Percentiles rank a stretch among this genome's conserved stretches.
Conservation (phyloP, 2,113 vertebrate species). For the Vulpes vulpes region DNA sequence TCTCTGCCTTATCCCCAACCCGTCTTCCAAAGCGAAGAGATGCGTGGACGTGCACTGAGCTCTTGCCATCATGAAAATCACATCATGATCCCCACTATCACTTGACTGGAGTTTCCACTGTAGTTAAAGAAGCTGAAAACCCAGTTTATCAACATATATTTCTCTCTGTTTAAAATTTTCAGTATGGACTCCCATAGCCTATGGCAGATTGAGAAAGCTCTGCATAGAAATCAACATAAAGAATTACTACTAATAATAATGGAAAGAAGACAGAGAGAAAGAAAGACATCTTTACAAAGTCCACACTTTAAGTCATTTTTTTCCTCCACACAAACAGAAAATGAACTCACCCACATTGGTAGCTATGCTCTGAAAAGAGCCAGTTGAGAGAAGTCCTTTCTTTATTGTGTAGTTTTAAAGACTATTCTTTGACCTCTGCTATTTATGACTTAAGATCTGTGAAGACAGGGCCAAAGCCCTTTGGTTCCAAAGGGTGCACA, state of each 20-base stretch:
- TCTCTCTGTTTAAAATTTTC: neutral
- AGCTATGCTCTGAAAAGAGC: neutral
- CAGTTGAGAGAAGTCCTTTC: conserved; percentile 48
- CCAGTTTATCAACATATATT: neutral
- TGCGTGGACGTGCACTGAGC: fast-evolving
- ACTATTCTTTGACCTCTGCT: conserved; percentile 67
- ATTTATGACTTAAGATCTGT: conserved; percentile 2
- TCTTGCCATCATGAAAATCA: fast-evolving
- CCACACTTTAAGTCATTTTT: neutral
- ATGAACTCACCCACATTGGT: conserved; percentile 34
- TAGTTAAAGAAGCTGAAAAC: neutral
- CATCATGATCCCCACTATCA: fast-evolving
- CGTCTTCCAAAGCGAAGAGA: fast-evolving
- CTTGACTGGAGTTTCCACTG: neutral
- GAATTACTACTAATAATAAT: neutral
- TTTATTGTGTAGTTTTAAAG: conserved; percentile 60
- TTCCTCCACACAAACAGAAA: neutral
- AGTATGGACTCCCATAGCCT: neutral
- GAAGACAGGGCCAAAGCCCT: conserved; percentile 35
- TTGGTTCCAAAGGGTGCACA: neutral
- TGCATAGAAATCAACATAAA: neutral
- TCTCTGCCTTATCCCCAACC: fast-evolving
- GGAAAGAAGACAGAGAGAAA: neutral
- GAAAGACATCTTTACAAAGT: neutral
- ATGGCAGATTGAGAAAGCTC: neutral